Evolutionary conservation across 2,797 vertebrate species (phyloP), one percentile per base, ranked within the genome.

Genomic region (Trematomus bernacchii): DNA sequence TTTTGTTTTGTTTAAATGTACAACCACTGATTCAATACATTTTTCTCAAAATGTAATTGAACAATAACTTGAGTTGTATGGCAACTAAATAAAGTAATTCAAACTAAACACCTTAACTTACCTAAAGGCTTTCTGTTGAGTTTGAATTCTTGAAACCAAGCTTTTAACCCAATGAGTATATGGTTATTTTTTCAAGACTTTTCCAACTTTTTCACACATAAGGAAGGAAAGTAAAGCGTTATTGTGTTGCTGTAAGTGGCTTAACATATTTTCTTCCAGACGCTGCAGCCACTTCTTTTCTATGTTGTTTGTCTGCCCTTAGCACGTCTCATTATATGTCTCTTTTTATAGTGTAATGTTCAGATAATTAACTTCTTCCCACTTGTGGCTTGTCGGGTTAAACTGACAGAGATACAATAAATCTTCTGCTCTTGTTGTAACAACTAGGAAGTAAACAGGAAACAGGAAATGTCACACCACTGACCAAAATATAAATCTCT

Each of bases 391-490:
- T 21, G 7, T 73, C 48, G 13, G 53, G 66, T 47, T 30, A 15
- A 40, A 16, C 52, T 43, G 50, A 62, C 51, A 55, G 54, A 72
- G 30, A 59, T 51, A 81, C 80, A 79, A 85, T 76, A 79, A 73
- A 85, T 67, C 18, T 18, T 55, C 44, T 0, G 1, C 47, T 75
- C 27, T 73, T 50, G 57, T 66, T 79, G 37, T 60, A 70, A 64
- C 44, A 74, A 76, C 76, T 71, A 86, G 83, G 85, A 88, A 80
- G 80, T 79, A 61, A 48, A 86, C 84, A 91, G 89, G 82, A 91
- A 93, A 90, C 85, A 91, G 88, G 92, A 92, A 88, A 86, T 75
- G 37, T 87, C 62, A 74, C 7, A 80, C 73, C 47, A 73, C 42
- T 79, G 86, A 87, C 91, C 69, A 85, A 86, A 87, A 84, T 89